Conservation (phyloP, 2,888 invertebrate genomes). For the Scaptodrosophila latifasciaeformis region DNA sequence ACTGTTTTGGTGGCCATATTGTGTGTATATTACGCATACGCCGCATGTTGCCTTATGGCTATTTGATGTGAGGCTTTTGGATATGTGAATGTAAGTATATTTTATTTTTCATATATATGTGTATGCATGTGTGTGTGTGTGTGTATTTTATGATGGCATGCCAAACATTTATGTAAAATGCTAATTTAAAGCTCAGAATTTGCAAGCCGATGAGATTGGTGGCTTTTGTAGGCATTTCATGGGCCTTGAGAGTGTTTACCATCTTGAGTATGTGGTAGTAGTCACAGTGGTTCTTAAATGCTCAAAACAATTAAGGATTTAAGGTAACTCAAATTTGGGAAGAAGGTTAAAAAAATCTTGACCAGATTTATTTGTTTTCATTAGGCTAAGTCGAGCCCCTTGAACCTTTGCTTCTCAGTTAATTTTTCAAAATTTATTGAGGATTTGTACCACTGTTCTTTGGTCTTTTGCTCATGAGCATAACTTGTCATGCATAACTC, state of each 20-base stretch:
- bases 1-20: no score
- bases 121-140: constrained; percentile 6
- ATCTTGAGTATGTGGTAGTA: background rate
- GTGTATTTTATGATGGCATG: constrained; percentile 2
- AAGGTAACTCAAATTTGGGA: no score
- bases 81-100: constrained; percentile 2
- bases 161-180: constrained; percentile 46
- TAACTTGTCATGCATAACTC: constrained; percentile 58
- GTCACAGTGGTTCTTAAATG: no score
- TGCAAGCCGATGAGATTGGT: background rate
- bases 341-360: background rate
- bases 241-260: background rate
- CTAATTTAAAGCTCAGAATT: constrained; percentile 54
- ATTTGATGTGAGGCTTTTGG: constrained; percentile 17
- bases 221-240: background rate
- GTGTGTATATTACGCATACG: constrained; percentile 11
- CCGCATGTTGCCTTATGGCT: constrained; percentile 2
- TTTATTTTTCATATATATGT: constrained; percentile 10
- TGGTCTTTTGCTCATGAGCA: constrained; percentile 44
- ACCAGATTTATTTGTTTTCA: no score
- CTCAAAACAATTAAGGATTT: no score
- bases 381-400: no score
- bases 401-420: no score
- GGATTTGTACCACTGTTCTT: constrained; percentile 33
- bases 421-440: no score